Evolutionary conservation across 2,888 invertebrate genomes (phyloP), one percentile per base, ranked within the genome.

Genomic region (Holacanthella duospinosa): DNA sequence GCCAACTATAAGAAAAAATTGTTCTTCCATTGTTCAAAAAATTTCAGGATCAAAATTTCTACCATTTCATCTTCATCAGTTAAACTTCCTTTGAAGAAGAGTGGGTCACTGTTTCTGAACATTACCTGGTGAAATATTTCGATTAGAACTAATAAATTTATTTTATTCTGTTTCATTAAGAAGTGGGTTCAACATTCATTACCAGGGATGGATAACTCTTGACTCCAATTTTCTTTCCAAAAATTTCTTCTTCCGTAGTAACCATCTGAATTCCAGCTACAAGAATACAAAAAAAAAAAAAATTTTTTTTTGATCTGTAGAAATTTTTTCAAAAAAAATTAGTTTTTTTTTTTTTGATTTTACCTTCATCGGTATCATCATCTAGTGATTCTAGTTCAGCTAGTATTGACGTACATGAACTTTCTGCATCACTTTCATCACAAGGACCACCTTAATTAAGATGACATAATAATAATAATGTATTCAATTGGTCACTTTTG

Each of bases 61-160:
- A 48, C 48, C 0, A 93, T 92, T 77, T 91, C 90, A 75, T 93
- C 92, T 78, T 93, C 93, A 76, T 93, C 92, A 74, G 88, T 86
- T 67, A 93, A 82, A 76, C 93, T 90, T 93, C 89, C 87, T 74
- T 84, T 85, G 77, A 86, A 93, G 65, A 88, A 79, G 60, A 93
- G 80, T 16, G 92, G 93, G 75, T 93, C 92, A 74, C 88, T 90
- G 76, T 93, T 93, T 74, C 93, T 83, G 79, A 93, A 93, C 82
- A 93, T 88, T 28, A 59, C 59, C 48, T 48, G 21, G n/a, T 48
- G 21, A 48, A 48, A 36, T 36, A 12, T n/a, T 6, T 36, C 16
- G 16, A 36, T 36, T 36, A 36, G 36, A 6, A 36, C 36, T 36
- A 16, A 12, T 12, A 36, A 36, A 6, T 36, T 12, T 16, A n/a